Base-by-base conservation (phyloP, 2,888 invertebrate genomes). In the Andrena flavipes region DNA sequence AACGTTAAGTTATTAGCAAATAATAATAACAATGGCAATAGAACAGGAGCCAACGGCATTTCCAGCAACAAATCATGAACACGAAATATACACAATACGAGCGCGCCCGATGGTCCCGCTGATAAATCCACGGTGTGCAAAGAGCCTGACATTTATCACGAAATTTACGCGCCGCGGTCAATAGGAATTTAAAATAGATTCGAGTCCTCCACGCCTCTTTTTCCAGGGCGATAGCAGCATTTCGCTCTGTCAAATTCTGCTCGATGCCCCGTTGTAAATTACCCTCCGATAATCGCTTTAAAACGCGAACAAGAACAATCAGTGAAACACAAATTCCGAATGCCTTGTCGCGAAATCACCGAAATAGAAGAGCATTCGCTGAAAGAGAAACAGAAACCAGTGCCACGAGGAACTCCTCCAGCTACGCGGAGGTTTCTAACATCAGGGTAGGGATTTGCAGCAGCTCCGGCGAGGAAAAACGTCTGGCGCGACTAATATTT, bases 1-100 rank as follows among this genome's bases (percentile, higher is more conserved):
- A 82, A 82, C 51, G 71, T 62, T 68, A 82, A 76, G 72, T 76
- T 82, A 82, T 65, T 77, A 69, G 48, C 65, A 16, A 65, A 70
- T 67, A 65, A 76, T 80, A 72, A 72, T 60, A 82, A 60, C 68
- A 56, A 65, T 73, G 76, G 59, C 33, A 60, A 77, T 64, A 69
- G 60, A 56, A 42, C 16, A n/a, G 65, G 67, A 59, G 80, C 64
- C 35, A 68, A 29, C 65, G 26, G 20, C 51, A 29, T 69, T 60
- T 70, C 29, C 20, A 51, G 59, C 30, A 35, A 71, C 71, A 67
- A 68, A 82, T 70, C 76, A 76, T 42, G 54, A 49, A 10, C 29
- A 6, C 62, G 33, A 75, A 81, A 71, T 51, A 33, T 59, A 13
- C 8, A 63, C 76, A 72, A 71, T 65, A 65, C 69, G n/a, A 56